Percentiles rank a stretch among this genome's conserved stretches.
These are phyloP conservation scores for Amblyopsis hoosieri DNA, from an alignment of 2,797 vertebrate species.

Conservation along the genomic window DNA sequence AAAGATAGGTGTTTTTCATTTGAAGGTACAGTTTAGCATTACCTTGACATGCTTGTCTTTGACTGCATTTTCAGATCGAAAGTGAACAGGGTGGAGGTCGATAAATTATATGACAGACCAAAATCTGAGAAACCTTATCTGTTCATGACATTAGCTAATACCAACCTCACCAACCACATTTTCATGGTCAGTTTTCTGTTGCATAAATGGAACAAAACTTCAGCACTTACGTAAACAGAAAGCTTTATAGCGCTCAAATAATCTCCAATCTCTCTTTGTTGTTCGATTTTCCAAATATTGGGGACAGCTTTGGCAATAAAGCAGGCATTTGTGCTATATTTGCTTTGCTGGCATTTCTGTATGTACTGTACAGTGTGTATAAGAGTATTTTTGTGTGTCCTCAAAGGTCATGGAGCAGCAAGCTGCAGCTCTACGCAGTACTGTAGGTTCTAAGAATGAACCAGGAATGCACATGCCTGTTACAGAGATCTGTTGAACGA, in stretches of 20 bases:
- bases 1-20: background rate
- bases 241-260: conserved; percentile 1
- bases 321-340: background rate
- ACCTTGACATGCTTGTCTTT: too few species aligned
- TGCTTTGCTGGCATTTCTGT: background rate
- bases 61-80: too few species aligned
- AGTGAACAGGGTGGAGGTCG: background rate
- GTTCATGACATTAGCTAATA: background rate
- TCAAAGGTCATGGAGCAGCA: background rate
- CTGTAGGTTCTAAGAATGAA: conserved; percentile 15
- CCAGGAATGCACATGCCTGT: background rate
- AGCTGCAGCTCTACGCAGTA: conserved; percentile 2
- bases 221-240: conserved; percentile 3
- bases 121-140: background rate
- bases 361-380: background rate
- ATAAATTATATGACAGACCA: background rate
- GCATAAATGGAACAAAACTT: background rate
- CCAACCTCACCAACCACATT: background rate
- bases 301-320: too few species aligned
- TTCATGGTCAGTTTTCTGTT: conserved; percentile 1
- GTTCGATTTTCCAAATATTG: background rate
- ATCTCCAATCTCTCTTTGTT: conserved; percentile 4
- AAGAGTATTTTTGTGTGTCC: background rate
- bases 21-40: background rate
- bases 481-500: background rate